Evolutionary conservation across 2,113 vertebrate genomes (phyloP).

Genomic region (Buteo buteo): DNA sequence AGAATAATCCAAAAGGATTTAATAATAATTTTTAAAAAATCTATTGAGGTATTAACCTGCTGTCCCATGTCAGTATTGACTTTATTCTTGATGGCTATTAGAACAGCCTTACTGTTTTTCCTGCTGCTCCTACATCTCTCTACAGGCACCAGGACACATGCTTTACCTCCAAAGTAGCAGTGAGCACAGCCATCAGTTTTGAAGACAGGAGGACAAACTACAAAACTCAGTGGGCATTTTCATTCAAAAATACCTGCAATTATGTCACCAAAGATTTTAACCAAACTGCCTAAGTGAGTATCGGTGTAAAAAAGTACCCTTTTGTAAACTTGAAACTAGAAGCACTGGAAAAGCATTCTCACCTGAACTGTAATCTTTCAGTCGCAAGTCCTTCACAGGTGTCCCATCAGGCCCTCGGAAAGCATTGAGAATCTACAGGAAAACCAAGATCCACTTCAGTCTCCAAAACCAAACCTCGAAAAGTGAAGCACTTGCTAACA

Average conservation of each 20-base stretch:
- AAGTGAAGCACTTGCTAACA: neutral
- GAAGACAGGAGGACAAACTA: neutral
- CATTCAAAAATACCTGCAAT: slow-evolving; percentile 1
- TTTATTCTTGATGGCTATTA: neutral
- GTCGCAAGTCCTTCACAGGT: slow-evolving; percentile 72
- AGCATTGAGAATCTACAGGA: slow-evolving; percentile 72
- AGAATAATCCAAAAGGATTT: neutral
- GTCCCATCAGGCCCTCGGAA: slow-evolving; percentile 71
- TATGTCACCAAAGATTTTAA: neutral
- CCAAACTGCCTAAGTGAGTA: neutral
- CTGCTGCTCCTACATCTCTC: neutral
- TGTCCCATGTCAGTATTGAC: neutral
- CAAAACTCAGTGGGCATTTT: neutral
- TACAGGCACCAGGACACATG: neutral
- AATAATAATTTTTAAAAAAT: neutral
- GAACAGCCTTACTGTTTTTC: neutral
- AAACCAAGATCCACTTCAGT: slow-evolving; percentile 3
- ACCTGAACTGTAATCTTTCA: slow-evolving; percentile 79
- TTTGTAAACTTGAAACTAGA: neutral
- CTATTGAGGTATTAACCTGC: neutral
- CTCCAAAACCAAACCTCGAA: neutral
- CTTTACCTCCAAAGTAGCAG: neutral
- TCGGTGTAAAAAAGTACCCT: neutral
- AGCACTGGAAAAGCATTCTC: slow-evolving; percentile 45
- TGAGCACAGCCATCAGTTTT: neutral